These are phyloP conservation scores for Anoplophora glabripennis DNA, from an alignment of 1,140 invertebrate genomes.

Conservation along the genomic window DNA sequence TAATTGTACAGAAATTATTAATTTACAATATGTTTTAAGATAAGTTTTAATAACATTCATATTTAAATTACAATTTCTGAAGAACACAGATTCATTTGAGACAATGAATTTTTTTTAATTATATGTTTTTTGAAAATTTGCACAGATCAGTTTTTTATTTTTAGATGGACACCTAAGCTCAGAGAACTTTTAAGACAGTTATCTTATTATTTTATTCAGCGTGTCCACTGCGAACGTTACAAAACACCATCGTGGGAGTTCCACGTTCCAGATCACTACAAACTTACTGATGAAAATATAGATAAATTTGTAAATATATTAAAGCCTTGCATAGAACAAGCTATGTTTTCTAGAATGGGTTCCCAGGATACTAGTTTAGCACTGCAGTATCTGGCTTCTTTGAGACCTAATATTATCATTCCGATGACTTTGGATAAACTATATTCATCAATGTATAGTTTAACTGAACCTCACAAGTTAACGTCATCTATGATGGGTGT, in stretches of 20 bases:
- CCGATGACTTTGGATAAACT: slow-evolving; percentile 79
- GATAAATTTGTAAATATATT: slow-evolving; percentile 73
- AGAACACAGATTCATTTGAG: no score
- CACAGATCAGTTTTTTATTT: slow-evolving; percentile 4
- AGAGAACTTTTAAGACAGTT: slow-evolving; percentile 63
- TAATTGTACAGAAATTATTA: no score
- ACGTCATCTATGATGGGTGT: slow-evolving; percentile 77
- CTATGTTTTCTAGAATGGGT: slow-evolving; percentile 75
- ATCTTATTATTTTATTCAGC: slow-evolving; percentile 56
- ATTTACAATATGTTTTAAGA: no score
- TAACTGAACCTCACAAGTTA: slow-evolving; percentile 85
- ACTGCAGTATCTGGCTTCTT: slow-evolving; percentile 70
- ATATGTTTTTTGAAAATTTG: not conserved
- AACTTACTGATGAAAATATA: slow-evolving; percentile 77
- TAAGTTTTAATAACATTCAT: no score
- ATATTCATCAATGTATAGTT: slow-evolving; percentile 73
- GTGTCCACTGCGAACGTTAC: slow-evolving; percentile 65
- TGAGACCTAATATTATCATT: slow-evolving; percentile 80
- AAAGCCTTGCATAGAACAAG: slow-evolving; percentile 50
- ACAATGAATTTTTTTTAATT: no score
- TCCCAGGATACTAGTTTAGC: slow-evolving; percentile 64
- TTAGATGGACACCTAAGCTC: slow-evolving; percentile 66
- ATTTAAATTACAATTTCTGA: no score
- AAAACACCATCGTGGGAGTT: slow-evolving; percentile 65
- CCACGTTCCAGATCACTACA: slow-evolving; percentile 63